A percentile compares a stretch with the other conserved stretches of the same genome.
These are phyloP conservation scores for Poecilia picta DNA, from an alignment of 2,797 vertebrate species.

Conservation along the genomic window DNA sequence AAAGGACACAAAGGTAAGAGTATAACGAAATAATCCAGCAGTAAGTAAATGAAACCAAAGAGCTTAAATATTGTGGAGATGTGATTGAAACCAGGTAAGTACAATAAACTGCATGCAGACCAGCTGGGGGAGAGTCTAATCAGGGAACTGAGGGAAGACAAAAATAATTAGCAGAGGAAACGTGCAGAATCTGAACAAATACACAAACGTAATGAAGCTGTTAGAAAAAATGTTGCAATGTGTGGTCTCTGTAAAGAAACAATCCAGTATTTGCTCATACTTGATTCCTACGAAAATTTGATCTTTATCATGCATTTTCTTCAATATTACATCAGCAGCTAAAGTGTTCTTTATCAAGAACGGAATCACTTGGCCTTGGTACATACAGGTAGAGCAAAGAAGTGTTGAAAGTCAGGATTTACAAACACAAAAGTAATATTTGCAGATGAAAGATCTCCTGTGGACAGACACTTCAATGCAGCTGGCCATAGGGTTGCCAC, in stretches of 20 bases:
- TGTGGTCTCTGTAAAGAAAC: background rate
- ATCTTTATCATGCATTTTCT: background rate
- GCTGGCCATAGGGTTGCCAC: background rate
- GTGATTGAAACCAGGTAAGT: background rate
- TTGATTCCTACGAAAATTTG: background rate
- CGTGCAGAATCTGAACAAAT: background rate
- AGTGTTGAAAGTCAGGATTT: background rate
- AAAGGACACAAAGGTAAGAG: background rate
- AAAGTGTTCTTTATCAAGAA: background rate
- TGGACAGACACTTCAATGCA: background rate
- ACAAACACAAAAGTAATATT: background rate
- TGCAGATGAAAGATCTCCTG: background rate
- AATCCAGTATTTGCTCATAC: background rate
- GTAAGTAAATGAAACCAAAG: background rate
- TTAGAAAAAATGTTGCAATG: background rate
- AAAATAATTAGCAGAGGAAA: background rate
- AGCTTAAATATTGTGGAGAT: background rate
- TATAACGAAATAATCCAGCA: background rate
- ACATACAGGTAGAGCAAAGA: background rate
- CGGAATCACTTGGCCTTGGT: background rate
- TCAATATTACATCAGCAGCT: background rate
- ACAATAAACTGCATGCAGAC: background rate
- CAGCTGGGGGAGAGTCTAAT: background rate
- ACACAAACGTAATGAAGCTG: background rate
- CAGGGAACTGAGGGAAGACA: background rate